Evolutionary conservation across 1,140 invertebrate genomes (phyloP).

Genomic region (Brachionus rotundiformis): DNA sequence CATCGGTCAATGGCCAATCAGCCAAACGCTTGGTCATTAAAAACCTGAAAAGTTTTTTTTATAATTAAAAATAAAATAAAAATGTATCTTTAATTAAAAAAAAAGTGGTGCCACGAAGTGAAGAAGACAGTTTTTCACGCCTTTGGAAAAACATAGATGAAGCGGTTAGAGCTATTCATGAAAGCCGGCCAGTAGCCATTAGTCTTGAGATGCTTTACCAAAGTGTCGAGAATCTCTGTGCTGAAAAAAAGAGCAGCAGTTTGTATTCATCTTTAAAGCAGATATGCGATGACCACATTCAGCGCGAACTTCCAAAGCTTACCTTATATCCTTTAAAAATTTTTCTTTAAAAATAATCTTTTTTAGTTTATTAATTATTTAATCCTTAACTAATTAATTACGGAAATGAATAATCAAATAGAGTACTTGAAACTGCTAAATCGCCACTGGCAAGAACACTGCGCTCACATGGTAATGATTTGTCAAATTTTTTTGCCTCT

Average conservation of each 20-base stretch:
- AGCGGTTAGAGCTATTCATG: slow-evolving; percentile 38
- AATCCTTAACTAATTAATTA: background rate
- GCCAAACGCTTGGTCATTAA: slow-evolving; percentile 37
- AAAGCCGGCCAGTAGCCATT: slow-evolving; percentile 20
- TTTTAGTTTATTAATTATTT: too few species aligned
- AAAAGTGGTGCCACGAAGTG: background rate
- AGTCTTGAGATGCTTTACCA: slow-evolving; percentile 40
- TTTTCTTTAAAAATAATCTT: background rate
- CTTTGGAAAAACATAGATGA: slow-evolving; percentile 36
- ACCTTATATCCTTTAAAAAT: slow-evolving; percentile 3
- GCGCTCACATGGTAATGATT: slow-evolving; percentile 41
- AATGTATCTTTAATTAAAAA: background rate
- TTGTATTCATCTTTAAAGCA: slow-evolving; percentile 23
- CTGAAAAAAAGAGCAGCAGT: slow-evolving; percentile 15
- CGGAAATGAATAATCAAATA: slow-evolving; percentile 9
- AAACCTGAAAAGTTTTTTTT: slow-evolving; percentile 52
- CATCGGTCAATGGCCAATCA: slow-evolving; percentile 45
- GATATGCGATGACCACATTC: slow-evolving; percentile 35
- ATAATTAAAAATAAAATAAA: background rate
- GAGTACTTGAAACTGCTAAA: slow-evolving; percentile 41
- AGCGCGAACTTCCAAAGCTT: slow-evolving; percentile 7
- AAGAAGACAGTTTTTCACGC: background rate
- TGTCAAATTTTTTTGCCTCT: slow-evolving; percentile 51
- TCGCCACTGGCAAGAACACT: slow-evolving; percentile 39
- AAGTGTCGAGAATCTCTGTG: slow-evolving; percentile 45